Evolutionary conservation across 1,140 invertebrate genomes (phyloP), one percentile per base, ranked within the genome.

Genomic region (Microplitis mediator): DNA sequence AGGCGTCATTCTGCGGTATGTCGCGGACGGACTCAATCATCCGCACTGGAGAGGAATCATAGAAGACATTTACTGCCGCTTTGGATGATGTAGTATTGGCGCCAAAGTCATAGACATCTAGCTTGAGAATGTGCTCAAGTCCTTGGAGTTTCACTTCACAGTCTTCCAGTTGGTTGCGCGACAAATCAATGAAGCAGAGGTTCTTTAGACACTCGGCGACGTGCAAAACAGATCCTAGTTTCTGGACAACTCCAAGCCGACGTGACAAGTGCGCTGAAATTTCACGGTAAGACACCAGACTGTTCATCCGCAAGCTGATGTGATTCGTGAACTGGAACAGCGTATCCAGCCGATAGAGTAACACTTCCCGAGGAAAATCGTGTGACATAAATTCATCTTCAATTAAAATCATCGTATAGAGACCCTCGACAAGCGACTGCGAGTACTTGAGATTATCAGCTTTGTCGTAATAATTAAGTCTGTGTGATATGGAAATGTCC

Each of bases 81-180:
- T 73, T 31, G 67, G 36, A 39, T 34, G n/a, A 5, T 23, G 4
- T 39, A 72, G 71, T 23, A 71, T 31, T 9, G 73, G 70, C 72
- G 78, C 78, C 0, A 77, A 78, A 1, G 62, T 76, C 61, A 61
- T 82, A 76, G 3, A 68, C 76, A 6, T 86, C 83, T 2, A 85
- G 77, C 9, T 76, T 76, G 4, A 87, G 64, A 23, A 87, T 83
- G 13, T 82, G 76, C 51, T 87, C 85, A 4, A 86, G 71, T 0
- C 81, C 79, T 32, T 80, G 79, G 3, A 87, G 66, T 60, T 83
- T 83, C 1, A 84, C 76, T 50, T 86, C 83, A 32, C 85, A 86
- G 14, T 85, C 79, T 0, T 77, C 74, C 4, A 83, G 4, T 4
- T 81, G 73, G 0, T 64, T 70, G 16, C 81, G 82, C 0, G 80